Conservation (phyloP, 2,888 invertebrate genomes). For the Pteria penguin region DNA sequence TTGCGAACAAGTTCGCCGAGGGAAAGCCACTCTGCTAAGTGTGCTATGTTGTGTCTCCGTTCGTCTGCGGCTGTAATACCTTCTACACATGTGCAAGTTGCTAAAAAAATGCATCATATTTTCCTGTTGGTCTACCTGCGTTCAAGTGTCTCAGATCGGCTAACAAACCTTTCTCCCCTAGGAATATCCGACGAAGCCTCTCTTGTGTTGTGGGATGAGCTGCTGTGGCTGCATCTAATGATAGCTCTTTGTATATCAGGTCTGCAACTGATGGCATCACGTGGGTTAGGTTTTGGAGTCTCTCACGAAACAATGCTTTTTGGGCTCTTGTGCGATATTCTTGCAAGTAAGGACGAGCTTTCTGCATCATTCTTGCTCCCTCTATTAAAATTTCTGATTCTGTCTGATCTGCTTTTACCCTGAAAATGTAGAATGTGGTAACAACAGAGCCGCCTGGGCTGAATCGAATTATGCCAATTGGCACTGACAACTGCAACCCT, state of each 20-base stretch:
- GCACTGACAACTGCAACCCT: no score
- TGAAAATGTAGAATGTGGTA: no score
- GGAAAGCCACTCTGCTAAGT: conserved; percentile 36
- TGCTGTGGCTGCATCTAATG: conserved; percentile 40
- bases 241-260: conserved; percentile 47
- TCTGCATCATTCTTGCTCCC: no score
- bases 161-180: conserved; percentile 17
- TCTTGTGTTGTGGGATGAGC: conserved; percentile 20
- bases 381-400: no score
- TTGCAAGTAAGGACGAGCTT: no score
- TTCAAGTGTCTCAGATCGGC: conserved; percentile 21
- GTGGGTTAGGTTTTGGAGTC: conserved; percentile 20
- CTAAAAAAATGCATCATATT: conserved; percentile 31
- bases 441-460: no score
- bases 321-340: no score
- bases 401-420: no score
- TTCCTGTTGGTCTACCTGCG: conserved; percentile 16
- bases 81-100: conserved; percentile 35
- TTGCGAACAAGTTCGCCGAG: conserved; percentile 28
- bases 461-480: no score
- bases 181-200: conserved; percentile 17
- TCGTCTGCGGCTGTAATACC: conserved; percentile 46
- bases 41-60: conserved; percentile 35
- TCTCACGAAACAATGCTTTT: conserved; percentile 33
- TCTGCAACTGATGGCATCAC: conserved; percentile 36